phyloP scores from a whole-genome alignment of 2,888 invertebrate species.

The Prosopocoilus inquinatus region DNA sequence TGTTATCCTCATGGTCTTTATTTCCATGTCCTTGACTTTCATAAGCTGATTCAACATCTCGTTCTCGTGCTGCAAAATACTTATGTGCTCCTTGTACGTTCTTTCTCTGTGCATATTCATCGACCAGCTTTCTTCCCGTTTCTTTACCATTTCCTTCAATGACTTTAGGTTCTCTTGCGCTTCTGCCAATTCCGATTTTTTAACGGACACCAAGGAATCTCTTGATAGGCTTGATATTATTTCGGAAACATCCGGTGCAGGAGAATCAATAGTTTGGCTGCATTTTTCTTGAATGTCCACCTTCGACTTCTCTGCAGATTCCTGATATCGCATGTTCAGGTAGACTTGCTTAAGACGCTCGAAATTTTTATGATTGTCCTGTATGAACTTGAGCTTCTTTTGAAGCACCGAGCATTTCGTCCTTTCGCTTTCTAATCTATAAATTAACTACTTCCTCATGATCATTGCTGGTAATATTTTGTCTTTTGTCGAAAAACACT shows the following conservation, averaged over 20 bases:
- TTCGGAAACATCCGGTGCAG: not conserved
- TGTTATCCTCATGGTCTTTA: not conserved
- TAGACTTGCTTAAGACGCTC: slow-evolving; percentile 42
- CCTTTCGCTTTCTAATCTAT: slow-evolving; percentile 35
- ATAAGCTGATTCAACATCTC: slow-evolving; percentile 7
- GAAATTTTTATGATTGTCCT: slow-evolving; percentile 42
- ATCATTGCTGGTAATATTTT: not conserved
- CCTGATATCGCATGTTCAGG: slow-evolving; percentile 42
- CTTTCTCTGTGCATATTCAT: slow-evolving; percentile 3
- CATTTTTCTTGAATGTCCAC: slow-evolving; percentile 40
- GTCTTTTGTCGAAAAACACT: slow-evolving; percentile 1
- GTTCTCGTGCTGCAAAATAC: slow-evolving; percentile 23
- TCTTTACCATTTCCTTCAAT: slow-evolving; percentile 36
- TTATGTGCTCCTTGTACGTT: slow-evolving; percentile 29
- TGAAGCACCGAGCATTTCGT: slow-evolving; percentile 35
- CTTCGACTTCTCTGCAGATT: slow-evolving; percentile 35
- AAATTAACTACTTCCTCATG: not conserved
- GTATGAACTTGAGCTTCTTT: slow-evolving; percentile 41
- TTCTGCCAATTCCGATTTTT: slow-evolving; percentile 35
- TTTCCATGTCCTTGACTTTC: slow-evolving; percentile 8
- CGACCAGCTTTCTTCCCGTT: slow-evolving; percentile 27
- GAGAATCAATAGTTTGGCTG: slow-evolving; percentile 32
- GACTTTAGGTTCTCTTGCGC: slow-evolving; percentile 35
- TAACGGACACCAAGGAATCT: slow-evolving; percentile 18
- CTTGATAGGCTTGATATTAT: not conserved